Evolutionary conservation across 35 echinoderm and acorn worm species (phyloP).

Genomic region (Diadema setosum): DNA sequence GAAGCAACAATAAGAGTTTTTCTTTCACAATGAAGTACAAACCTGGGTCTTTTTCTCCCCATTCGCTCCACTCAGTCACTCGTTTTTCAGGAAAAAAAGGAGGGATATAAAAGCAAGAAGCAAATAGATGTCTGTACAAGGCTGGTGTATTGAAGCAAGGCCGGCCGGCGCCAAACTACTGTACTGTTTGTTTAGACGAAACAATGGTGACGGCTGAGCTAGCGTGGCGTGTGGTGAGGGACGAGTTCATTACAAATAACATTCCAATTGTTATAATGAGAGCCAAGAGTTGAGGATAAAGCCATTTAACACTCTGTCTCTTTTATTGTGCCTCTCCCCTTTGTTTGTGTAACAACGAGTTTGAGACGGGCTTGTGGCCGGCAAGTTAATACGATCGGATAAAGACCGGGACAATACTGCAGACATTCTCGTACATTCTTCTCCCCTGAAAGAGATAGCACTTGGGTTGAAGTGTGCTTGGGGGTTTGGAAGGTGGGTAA

Average conservation of each 20-base stretch:
- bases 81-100: no score
- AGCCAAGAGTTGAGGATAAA: neutral
- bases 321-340: neutral
- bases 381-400: constrained; percentile 13
- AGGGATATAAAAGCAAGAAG: neutral
- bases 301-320: neutral
- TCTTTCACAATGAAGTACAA: neutral
- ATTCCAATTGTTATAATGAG: neutral
- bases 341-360: constrained; percentile 18
- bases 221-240: neutral
- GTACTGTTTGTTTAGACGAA: constrained; percentile 17
- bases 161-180: neutral
- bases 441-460: neutral
- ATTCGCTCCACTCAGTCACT: no score
- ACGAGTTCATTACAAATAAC: constrained; percentile 5
- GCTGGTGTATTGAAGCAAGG: neutral
- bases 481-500: neutral
- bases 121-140: neutral
- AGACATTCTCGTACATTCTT: neutral
- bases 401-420: neutral
- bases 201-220: constrained; percentile 5
- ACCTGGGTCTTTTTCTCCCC: no score
- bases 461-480: neutral
- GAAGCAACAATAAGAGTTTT: neutral
- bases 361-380: neutral